These are phyloP conservation scores for Drosophila burlai DNA, from an alignment of 1,140 invertebrate species.

Conservation along the genomic window DNA sequence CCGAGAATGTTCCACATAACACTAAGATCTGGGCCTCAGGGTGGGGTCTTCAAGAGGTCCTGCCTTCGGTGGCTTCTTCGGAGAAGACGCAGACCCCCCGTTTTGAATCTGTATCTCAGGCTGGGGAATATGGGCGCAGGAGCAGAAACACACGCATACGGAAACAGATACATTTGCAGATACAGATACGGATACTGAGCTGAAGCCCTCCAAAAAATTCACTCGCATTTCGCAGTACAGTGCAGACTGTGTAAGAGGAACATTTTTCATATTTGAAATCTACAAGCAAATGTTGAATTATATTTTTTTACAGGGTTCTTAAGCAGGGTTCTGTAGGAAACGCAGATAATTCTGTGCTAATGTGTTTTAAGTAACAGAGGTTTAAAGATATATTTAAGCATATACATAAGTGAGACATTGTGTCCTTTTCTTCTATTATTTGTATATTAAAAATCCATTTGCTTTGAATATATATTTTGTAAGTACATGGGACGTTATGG, in stretches of 20 bases:
- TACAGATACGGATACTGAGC: slow-evolving; percentile 26
- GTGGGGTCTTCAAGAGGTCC: slow-evolving; percentile 20
- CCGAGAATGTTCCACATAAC: slow-evolving; percentile 4
- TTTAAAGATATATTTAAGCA: not conserved
- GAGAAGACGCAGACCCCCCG: not conserved
- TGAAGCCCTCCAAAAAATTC: slow-evolving; percentile 16
- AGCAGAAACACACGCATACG: slow-evolving; percentile 18
- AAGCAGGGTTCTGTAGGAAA: not conserved
- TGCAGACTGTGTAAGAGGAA: rapidly evolving
- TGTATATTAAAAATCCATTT: not conserved
- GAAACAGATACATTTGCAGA: slow-evolving; percentile 3
- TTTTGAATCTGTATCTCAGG: not conserved
- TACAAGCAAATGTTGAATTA: too few relatives aligned
- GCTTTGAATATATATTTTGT: too few relatives aligned
- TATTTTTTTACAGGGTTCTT: too few relatives aligned
- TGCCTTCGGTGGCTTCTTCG: not conserved
- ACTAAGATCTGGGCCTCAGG: slow-evolving; percentile 10
- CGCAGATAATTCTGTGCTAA: too few relatives aligned
- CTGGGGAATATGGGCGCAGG: slow-evolving; percentile 33
- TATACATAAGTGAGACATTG: not conserved
- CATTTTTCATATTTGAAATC: too few relatives aligned
- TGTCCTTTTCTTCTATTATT: not conserved
- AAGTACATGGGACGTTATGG: too few relatives aligned
- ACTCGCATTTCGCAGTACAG: slow-evolving; percentile 19
- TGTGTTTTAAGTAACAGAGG: not conserved